Conservation (phyloP, 2,113 vertebrate species). For the Melanocharis versteri region DNA sequence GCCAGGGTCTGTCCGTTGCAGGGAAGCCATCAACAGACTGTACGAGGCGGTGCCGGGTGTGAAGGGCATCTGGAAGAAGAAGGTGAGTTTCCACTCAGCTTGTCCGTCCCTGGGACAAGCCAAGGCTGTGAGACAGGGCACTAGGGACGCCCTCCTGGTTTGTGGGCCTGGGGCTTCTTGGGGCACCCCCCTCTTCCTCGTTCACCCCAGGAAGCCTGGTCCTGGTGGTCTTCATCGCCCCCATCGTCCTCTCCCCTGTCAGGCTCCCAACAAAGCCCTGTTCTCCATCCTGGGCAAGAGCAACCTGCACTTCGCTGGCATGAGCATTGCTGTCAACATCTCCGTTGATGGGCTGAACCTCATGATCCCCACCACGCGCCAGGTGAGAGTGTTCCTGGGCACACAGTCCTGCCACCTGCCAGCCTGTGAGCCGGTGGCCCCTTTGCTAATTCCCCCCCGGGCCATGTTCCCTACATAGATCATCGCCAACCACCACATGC, state of each 20-base stretch:
- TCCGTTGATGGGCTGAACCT: conserved; percentile 90
- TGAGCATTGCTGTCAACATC: conserved; percentile 91
- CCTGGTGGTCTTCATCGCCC: accelerated
- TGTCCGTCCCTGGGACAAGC: accelerated
- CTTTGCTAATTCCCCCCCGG: accelerated
- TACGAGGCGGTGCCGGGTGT: conserved; percentile 91
- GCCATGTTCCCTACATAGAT: conserved; percentile 61
- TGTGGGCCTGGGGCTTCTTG: accelerated
- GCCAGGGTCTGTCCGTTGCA: conserved; percentile 5
- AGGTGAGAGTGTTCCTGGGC: conserved; percentile 71
- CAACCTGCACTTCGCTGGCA: conserved; percentile 92
- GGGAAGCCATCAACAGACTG: conserved; percentile 95
- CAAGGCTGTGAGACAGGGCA: too few relatives aligned
- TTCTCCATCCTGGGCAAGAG: conserved; percentile 91
- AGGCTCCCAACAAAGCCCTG: conserved; percentile 88
- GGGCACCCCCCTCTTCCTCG: background rate
- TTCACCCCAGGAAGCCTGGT: background rate
- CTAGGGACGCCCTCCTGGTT: too few relatives aligned
- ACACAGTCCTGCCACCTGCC: background rate
- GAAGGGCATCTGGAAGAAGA: conserved; percentile 91
- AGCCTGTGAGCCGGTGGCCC: accelerated
- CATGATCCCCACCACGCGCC: conserved; percentile 87
- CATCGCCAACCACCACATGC: conserved; percentile 88
- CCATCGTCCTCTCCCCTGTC: background rate
- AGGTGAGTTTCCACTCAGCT: conserved; percentile 71